phyloP scores from a whole-genome alignment of 2,113 vertebrate genomes.

The Pelmatolapia mariae region DNA sequence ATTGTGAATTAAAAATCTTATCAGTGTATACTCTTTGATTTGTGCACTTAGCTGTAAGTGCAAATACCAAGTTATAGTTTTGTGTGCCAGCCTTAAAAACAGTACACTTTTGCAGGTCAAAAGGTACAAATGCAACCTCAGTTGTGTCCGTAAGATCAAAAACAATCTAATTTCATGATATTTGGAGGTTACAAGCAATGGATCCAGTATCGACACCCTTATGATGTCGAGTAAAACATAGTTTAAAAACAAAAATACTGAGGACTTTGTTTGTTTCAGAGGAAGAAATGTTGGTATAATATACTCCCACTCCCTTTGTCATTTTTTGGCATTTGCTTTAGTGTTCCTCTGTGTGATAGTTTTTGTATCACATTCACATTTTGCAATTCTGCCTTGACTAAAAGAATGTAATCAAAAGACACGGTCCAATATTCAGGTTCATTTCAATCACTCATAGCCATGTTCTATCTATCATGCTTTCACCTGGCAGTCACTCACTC shows the following conservation, averaged over 20 bases:
- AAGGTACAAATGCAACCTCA: neutral
- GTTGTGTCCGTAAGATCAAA: neutral
- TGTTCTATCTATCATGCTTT: neutral
- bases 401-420: neutral
- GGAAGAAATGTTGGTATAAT: neutral
- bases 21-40: neutral
- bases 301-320: neutral
- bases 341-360: neutral
- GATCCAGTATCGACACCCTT: neutral
- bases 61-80: neutral
- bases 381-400: neutral
- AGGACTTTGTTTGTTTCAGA: neutral
- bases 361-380: neutral
- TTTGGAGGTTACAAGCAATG: neutral
- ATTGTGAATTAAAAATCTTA: neutral
- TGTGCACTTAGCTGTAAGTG: neutral
- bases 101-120: neutral
- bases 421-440: neutral
- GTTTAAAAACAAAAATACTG: neutral
- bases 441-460: neutral
- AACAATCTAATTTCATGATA: neutral
- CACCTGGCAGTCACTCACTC: slow-evolving; percentile 1
- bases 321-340: neutral
- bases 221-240: neutral
- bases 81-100: neutral